Evolutionary conservation across 2,113 vertebrate species (phyloP).

Genomic region (Beaufortia kweichowensis): DNA sequence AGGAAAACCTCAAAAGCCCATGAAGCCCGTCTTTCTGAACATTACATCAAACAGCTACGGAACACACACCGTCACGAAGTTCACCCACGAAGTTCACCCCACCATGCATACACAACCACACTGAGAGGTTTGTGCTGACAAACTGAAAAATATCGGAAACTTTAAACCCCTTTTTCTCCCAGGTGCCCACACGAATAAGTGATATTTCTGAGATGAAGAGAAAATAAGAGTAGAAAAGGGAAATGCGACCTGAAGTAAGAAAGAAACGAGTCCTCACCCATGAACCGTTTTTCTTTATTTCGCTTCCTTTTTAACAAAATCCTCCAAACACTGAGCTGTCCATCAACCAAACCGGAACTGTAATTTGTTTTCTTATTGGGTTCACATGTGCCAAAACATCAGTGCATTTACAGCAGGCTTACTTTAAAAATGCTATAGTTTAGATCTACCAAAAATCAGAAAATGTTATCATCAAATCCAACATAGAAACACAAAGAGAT

Average conservation of each 20-base stretch:
- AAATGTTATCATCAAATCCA: background rate
- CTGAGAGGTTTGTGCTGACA: conserved; percentile 17
- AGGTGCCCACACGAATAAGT: background rate
- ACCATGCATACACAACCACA: background rate
- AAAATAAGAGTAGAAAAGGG: conserved; percentile 20
- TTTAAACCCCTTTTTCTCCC: background rate
- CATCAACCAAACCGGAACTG: background rate
- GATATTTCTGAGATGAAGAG: background rate
- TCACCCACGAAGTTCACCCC: too few species aligned
- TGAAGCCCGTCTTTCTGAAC: conserved; percentile 1
- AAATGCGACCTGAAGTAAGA: background rate
- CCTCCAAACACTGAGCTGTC: background rate
- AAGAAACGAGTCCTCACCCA: background rate
- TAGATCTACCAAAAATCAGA: background rate
- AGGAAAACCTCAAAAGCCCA: conserved; percentile 54
- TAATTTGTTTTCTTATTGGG: background rate
- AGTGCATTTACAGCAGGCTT: too few species aligned
- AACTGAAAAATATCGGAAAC: background rate
- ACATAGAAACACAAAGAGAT: background rate
- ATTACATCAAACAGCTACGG: conserved; percentile 17
- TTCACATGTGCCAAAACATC: too few species aligned
- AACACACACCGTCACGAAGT: conserved; percentile 27
- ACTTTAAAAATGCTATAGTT: too few species aligned
- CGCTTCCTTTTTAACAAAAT: conserved; percentile 1
- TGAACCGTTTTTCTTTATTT: conserved; percentile 5